phyloP scores from a whole-genome alignment of 2,797 vertebrate genomes.

The Gallinago nigripennis region DNA sequence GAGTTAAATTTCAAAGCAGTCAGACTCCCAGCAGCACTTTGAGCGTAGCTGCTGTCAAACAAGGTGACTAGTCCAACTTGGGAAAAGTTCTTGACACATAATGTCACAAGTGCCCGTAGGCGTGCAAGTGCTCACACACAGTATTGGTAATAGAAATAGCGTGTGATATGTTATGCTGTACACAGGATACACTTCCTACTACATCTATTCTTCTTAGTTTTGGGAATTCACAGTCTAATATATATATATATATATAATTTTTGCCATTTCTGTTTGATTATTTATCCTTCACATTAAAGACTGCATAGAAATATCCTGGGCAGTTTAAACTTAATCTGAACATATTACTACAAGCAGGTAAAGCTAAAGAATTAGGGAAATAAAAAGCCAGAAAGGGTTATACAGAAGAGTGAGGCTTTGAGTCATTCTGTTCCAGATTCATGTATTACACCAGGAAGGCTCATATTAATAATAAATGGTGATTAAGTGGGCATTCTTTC shows the following conservation, averaged over 20 bases:
- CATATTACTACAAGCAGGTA: not conserved
- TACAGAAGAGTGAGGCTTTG: not conserved
- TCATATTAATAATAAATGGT: not conserved
- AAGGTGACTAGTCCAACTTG: not conserved
- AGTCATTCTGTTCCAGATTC: not conserved
- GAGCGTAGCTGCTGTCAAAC: not conserved
- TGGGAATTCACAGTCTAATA: not conserved
- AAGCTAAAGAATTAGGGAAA: not conserved
- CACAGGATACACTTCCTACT: not conserved
- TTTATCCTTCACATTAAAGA: not conserved
- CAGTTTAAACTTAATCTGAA: not conserved
- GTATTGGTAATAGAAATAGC: not conserved
- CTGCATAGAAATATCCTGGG: not conserved
- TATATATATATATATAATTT: not conserved
- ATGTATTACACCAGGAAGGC: not conserved
- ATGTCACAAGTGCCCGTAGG: not conserved
- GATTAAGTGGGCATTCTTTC: no score
- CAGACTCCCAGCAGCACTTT: not conserved
- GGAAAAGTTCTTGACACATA: not conserved
- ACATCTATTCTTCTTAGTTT: not conserved
- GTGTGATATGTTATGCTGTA: rapidly evolving
- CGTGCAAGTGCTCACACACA: not conserved
- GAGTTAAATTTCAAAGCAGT: not conserved
- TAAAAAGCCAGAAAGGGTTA: not conserved
- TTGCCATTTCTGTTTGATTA: not conserved